phyloP scores from a whole-genome alignment of 2,113 vertebrate genomes.

The Catharus fuscescens region DNA sequence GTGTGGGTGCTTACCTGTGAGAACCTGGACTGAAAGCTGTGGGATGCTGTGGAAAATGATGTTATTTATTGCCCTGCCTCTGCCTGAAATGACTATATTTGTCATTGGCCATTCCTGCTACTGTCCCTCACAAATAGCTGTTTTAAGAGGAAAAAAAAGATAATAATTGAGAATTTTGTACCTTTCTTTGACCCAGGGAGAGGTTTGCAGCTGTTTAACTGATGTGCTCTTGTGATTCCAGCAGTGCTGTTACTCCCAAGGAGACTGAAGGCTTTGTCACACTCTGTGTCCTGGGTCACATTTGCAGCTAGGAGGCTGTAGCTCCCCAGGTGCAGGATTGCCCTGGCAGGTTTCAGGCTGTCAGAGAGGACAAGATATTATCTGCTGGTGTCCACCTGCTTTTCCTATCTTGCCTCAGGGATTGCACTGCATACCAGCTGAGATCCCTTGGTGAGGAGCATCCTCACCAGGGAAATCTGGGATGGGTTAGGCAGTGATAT shows the following conservation, averaged over 20 bases:
- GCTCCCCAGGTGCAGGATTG: background rate
- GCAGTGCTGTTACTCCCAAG: background rate
- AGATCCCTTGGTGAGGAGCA: background rate
- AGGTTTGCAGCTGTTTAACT: background rate
- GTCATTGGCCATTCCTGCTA: background rate
- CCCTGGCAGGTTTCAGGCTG: background rate
- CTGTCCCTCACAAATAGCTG: background rate
- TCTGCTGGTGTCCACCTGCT: background rate
- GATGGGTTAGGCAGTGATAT: background rate
- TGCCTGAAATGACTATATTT: background rate
- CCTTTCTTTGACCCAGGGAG: background rate
- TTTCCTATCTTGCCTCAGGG: background rate
- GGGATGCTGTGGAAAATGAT: background rate
- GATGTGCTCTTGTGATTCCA: background rate
- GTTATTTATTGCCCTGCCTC: background rate
- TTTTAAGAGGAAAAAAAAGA: background rate
- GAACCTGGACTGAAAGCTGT: background rate
- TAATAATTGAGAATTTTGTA: background rate
- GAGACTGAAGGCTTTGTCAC: background rate
- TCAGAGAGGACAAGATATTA: background rate
- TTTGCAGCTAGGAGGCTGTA: background rate
- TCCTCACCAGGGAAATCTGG: background rate
- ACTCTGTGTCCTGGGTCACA: background rate
- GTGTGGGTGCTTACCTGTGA: background rate
- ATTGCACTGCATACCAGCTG: background rate